Percentiles rank a stretch among this genome's conserved stretches.
These are phyloP conservation scores for Gasterosteus nipponicus DNA, from an alignment of 2,113 vertebrate species.

Conservation along the genomic window DNA sequence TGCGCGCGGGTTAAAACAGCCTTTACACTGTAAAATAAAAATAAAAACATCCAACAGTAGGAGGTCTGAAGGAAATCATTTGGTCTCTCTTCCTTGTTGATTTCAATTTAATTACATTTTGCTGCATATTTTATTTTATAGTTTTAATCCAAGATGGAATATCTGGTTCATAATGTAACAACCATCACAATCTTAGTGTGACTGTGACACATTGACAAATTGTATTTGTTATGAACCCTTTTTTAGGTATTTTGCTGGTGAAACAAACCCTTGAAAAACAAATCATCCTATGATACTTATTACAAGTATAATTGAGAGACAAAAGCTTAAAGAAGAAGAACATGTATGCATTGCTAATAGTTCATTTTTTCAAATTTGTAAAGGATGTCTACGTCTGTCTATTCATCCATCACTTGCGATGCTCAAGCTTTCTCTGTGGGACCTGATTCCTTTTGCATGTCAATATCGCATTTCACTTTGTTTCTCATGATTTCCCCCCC, in stretches of 20 bases:
- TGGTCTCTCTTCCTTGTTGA: conserved; percentile 1
- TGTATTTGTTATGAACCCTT: conserved; percentile 22
- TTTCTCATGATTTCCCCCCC: background rate
- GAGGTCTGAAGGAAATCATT: conserved; percentile 14
- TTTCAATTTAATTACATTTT: background rate
- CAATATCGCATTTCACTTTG: conserved; percentile 17
- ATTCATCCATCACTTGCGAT: background rate
- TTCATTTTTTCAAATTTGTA: conserved; percentile 4
- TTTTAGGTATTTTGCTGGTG: conserved; percentile 29
- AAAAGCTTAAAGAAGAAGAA: conserved; percentile 14
- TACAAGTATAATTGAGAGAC: conserved; percentile 43
- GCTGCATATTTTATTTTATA: background rate
- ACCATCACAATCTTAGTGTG: background rate
- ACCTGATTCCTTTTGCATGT: conserved; percentile 20
- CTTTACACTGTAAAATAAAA: conserved; percentile 11
- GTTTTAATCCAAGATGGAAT: background rate
- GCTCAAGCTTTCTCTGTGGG: conserved; percentile 2
- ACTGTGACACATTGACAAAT: background rate
- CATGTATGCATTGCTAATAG: conserved; percentile 4
- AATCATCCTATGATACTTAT: conserved; percentile 47
- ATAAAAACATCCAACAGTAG: background rate
- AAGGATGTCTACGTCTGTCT: background rate
- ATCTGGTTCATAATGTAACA: background rate
- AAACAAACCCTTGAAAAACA: conserved; percentile 33
- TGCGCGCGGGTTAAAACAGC: conserved; percentile 32